Conservation (phyloP, 2,888 invertebrate genomes). For the Aphrophora alni region DNA sequence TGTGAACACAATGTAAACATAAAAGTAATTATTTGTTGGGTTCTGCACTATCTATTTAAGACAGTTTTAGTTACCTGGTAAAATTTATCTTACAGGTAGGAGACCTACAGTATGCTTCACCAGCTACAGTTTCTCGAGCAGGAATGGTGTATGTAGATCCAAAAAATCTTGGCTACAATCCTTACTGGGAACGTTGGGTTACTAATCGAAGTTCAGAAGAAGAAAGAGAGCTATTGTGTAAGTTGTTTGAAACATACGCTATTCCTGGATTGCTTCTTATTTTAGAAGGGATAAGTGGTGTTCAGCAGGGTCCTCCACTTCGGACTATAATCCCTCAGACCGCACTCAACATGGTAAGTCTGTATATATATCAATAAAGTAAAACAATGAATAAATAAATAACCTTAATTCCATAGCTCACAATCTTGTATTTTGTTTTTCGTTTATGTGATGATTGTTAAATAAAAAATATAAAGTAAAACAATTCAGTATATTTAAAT, state of each 20-base stretch:
- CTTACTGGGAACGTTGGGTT: constrained; percentile 88
- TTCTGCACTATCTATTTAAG: no score
- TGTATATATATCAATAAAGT: no score
- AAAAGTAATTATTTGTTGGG: no score
- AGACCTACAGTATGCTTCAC: constrained; percentile 88
- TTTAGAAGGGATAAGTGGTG: constrained; percentile 74
- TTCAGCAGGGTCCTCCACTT: constrained; percentile 68
- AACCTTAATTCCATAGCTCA: no score
- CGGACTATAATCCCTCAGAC: constrained; percentile 86
- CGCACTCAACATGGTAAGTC: constrained; percentile 77
- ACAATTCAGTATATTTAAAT: no score
- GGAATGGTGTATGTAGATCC: constrained; percentile 96
- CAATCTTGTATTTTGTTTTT: no score
- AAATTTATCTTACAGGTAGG: constrained; percentile 67
- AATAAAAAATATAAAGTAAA: no score
- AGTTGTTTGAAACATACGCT: constrained; percentile 79
- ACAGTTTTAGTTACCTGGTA: no score
- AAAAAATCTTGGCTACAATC: constrained; percentile 84
- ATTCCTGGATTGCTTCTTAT: constrained; percentile 73
- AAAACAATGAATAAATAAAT: no score
- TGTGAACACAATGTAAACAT: no score
- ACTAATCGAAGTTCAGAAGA: constrained; percentile 60
- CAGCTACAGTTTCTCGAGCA: constrained; percentile 90
- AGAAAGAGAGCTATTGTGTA: constrained; percentile 60
- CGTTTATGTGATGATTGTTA: no score